Evolutionary conservation across 1,140 invertebrate species (phyloP), one percentile per base, ranked within the genome.

Genomic region (Olivierus martensii): DNA sequence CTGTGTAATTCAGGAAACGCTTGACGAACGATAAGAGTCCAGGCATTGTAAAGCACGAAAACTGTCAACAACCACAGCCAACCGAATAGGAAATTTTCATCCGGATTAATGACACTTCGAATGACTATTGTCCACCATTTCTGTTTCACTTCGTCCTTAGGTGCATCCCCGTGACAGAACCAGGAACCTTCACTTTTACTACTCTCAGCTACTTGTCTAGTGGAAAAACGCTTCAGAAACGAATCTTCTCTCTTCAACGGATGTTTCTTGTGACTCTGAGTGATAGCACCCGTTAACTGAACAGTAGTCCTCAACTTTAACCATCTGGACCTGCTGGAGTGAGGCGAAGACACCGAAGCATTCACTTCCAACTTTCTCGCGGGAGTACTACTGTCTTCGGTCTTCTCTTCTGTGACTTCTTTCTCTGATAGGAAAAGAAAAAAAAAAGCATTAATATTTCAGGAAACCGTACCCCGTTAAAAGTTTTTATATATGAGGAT

Each of bases 61-160:
- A 81, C 65, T 15, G 89, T 91, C 54, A 94, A 73, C 19, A 92
- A 65, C 74, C 88, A 82, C 53, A 95, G 74, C 92, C 91, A 96
- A 65, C 89, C 87, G 71, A 92, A 94, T 73, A 91, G 91, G 67
- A 91, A 87, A 66, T 89, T 92, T 59, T 89, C 87, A 69, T 95
- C 90, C 0, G 91, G 90, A 70, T 94, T 92, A 53, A 95, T 82
- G 18, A 95, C 90, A n/a, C 80, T 81, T 21, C 78, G 72, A n/a
- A 83, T 81, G 49, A 15, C 82, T 72, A 56, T 22, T 22, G 49
- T 1, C 28, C 28, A 28, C 28, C 28, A 44, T 2, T 12, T 36
- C 2, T 49, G 39, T 44, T 52, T 49, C n/a, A 53, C 38, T 10
- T 43, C 45, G 36, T 58, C 48, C 44, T 37, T n/a, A 7, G 10